Percentiles rank a stretch among this genome's conserved stretches.
phyloP scores from a whole-genome alignment of 2,113 vertebrate species.

The Coptodon bakossiorum region DNA sequence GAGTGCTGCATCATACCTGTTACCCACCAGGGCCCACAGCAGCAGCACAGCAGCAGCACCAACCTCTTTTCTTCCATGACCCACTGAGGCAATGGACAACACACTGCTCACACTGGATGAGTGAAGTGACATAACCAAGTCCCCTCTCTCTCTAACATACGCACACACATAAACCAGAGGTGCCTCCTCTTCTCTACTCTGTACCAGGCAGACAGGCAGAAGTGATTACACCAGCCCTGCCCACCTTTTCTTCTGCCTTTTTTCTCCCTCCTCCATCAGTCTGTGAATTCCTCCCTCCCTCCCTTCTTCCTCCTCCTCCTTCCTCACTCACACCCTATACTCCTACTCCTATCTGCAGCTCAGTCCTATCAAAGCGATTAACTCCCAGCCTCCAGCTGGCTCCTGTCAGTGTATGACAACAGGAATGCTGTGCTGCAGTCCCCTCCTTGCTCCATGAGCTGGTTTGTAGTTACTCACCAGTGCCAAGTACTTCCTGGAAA shows the following conservation, averaged over 20 bases:
- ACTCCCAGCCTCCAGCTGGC: slow-evolving; percentile 78
- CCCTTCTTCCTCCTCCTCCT: background rate
- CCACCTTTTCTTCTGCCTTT: slow-evolving; percentile 40
- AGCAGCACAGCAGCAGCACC: slow-evolving; percentile 34
- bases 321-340: slow-evolving; percentile 8
- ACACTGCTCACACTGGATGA: slow-evolving; percentile 9
- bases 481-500: background rate
- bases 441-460: slow-evolving; percentile 1
- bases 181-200: slow-evolving; percentile 22
- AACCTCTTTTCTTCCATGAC: slow-evolving; percentile 36
- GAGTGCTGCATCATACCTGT: slow-evolving; percentile 44
- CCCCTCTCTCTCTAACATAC: background rate
- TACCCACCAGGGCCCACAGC: slow-evolving; percentile 18
- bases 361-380: slow-evolving; percentile 65
- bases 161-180: background rate
- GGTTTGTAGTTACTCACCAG: slow-evolving; percentile 15
- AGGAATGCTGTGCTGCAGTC: slow-evolving; percentile 68
- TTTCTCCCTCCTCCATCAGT: slow-evolving; percentile 20
- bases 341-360: slow-evolving; percentile 20
- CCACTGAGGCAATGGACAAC: background rate
- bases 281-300: slow-evolving; percentile 36
- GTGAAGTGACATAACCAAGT: background rate
- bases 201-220: slow-evolving; percentile 65
- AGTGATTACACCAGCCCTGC: slow-evolving; percentile 71
- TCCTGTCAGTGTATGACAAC: slow-evolving; percentile 75